A percentile compares a stretch with the other conserved stretches of the same genome.
phyloP scores from a whole-genome alignment of 2,797 vertebrate species.

The Botia kubotai region DNA sequence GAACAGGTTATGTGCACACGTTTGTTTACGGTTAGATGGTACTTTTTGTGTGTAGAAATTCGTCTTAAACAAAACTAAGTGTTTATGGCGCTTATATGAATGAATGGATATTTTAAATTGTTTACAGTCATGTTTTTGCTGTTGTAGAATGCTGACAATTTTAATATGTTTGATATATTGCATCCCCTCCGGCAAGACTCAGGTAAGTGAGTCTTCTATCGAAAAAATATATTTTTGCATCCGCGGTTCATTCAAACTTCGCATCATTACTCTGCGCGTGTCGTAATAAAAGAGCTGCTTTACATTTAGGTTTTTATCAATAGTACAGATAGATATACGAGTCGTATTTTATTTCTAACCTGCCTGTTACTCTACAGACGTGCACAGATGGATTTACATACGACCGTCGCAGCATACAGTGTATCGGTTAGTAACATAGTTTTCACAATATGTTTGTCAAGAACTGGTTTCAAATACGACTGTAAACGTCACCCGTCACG shows the following conservation, averaged over 20 bases:
- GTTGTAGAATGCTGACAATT: conserved; percentile 76
- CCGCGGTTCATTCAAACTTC: neutral
- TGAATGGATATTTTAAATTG: conserved; percentile 12
- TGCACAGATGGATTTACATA: conserved; percentile 90
- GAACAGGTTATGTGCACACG: neutral
- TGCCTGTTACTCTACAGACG: conserved; percentile 65
- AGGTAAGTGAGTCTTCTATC: conserved; percentile 70
- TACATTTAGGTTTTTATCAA: neutral
- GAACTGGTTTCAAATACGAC: conserved; percentile 17
- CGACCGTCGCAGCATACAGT: conserved; percentile 86
- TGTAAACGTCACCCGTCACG: neutral
- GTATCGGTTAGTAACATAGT: conserved; percentile 84
- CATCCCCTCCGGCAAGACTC: conserved; percentile 71
- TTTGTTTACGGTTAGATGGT: neutral
- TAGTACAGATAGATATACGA: neutral
- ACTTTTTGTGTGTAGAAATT: neutral
- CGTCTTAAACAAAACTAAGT: neutral
- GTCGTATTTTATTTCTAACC: neutral
- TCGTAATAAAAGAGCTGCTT: too few relatives aligned
- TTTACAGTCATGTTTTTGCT: conserved; percentile 15
- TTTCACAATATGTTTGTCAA: neutral
- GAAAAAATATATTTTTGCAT: neutral
- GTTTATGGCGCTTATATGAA: neutral
- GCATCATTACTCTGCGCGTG: neutral
- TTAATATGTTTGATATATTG: conserved; percentile 72